Conservation (phyloP, 2,888 invertebrate genomes). For the Harpagoxenus sublaevis region DNA sequence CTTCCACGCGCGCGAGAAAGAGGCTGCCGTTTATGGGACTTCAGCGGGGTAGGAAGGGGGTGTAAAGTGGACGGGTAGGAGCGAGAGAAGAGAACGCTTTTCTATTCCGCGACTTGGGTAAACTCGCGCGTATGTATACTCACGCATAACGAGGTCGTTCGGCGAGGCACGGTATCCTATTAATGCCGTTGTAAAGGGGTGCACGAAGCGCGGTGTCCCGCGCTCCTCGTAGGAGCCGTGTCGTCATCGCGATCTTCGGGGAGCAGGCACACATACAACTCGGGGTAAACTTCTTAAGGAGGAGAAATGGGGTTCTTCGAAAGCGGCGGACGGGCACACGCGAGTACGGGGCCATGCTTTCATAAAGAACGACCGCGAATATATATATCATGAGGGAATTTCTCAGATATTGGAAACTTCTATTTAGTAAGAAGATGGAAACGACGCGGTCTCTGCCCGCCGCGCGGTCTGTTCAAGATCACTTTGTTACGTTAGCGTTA, state of each 20-base stretch:
- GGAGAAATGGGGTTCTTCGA: slow-evolving; percentile 53
- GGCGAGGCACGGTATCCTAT: slow-evolving; percentile 72
- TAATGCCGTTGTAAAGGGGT: slow-evolving; percentile 65
- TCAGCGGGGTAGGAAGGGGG: background rate
- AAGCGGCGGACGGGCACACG: background rate
- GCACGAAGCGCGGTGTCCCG: slow-evolving; percentile 7
- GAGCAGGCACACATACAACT: slow-evolving; percentile 52
- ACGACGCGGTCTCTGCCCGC: background rate
- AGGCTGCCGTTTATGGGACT: slow-evolving; percentile 68
- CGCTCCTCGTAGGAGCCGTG: background rate
- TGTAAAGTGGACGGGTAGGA: background rate
- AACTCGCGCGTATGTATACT: slow-evolving; percentile 70
- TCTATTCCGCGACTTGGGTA: slow-evolving; percentile 61
- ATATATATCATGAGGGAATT: slow-evolving; percentile 35
- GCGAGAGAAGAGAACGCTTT: slow-evolving; percentile 1
- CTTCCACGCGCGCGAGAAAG: background rate
- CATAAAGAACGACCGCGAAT: slow-evolving; percentile 29
- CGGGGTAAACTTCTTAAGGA: slow-evolving; percentile 71
- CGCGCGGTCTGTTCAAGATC: slow-evolving; percentile 9
- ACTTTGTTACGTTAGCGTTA: background rate
- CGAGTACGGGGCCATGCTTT: slow-evolving; percentile 24
- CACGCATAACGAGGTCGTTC: slow-evolving; percentile 75
- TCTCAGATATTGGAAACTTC: slow-evolving; percentile 43
- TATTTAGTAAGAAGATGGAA: slow-evolving; percentile 33
- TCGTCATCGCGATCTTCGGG: slow-evolving; percentile 63